Conservation (phyloP, 64 coral and sea anemone genomes). For the Cladopsammia gracilis region DNA sequence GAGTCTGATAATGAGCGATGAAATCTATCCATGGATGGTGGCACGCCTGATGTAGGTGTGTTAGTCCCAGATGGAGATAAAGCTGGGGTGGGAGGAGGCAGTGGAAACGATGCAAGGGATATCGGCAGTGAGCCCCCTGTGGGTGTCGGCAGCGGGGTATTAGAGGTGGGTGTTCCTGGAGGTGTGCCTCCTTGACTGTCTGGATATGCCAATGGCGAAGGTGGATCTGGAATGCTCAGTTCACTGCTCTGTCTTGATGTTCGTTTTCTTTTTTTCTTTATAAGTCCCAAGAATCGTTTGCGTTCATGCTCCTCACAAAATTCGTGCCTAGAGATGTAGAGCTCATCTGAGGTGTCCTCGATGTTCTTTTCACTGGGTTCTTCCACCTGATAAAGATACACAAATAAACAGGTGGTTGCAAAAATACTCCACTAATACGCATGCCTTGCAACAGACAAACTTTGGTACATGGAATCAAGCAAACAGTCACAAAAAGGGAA, state of each 20-base stretch:
- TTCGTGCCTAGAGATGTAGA: conserved; percentile 78
- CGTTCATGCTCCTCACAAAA: conserved; percentile 98
- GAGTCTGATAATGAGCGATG: conserved; percentile 78
- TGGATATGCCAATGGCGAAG: conserved; percentile 52
- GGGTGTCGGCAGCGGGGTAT: conserved; percentile 24
- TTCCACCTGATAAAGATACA: conserved; percentile 5
- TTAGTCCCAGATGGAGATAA: conserved; percentile 18
- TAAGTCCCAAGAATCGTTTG: conserved; percentile 91
- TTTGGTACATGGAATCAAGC: no score
- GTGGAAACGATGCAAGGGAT: background rate
- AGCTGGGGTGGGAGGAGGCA: background rate
- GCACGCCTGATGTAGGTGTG: conserved; percentile 14
- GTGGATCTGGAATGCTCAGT: conserved; percentile 71
- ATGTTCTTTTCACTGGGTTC: conserved; percentile 58
- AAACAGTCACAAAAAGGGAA: no score
- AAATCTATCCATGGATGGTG: conserved; percentile 43
- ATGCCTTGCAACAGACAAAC: no score
- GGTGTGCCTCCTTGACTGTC: conserved; percentile 62
- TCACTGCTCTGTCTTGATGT: conserved; percentile 91
- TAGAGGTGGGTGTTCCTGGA: conserved; percentile 64
- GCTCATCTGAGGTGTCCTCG: conserved; percentile 77
- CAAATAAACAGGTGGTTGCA: background rate
- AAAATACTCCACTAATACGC: no score
- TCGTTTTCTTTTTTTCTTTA: conserved; percentile 95
- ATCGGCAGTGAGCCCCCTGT: background rate